phyloP scores from a whole-genome alignment of 2,888 invertebrate genomes.

The Diaprepes abbreviatus region DNA sequence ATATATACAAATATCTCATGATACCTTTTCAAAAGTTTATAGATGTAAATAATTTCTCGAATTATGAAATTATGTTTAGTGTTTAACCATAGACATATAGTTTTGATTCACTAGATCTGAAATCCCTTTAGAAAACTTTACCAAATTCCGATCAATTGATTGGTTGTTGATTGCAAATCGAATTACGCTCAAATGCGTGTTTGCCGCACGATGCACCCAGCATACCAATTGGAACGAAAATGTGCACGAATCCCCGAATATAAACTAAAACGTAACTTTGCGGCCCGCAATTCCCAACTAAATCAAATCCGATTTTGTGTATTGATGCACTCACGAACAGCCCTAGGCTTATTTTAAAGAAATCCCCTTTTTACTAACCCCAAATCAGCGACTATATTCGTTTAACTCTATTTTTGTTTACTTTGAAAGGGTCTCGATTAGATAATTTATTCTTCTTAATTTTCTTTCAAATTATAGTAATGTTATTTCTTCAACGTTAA shows the following conservation, averaged over 20 bases:
- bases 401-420: constrained; percentile 25
- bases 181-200: constrained; percentile 70
- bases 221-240: constrained; percentile 3
- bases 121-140: constrained; percentile 59
- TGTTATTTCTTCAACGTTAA: too few relatives aligned
- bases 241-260: constrained; percentile 12
- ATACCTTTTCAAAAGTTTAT: too few relatives aligned
- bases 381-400: constrained; percentile 11
- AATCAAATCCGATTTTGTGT: constrained; percentile 23
- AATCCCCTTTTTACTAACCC: not conserved
- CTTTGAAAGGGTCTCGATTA: constrained; percentile 4
- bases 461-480: too few relatives aligned
- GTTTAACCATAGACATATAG: not conserved
- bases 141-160: constrained; percentile 72
- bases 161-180: constrained; percentile 73
- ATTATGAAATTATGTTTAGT: too few relatives aligned
- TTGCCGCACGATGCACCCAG: not conserved
- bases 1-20: too few relatives aligned
- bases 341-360: constrained; percentile 22
- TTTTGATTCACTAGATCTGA: not conserved
- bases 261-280: constrained; percentile 23
- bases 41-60: too few relatives aligned
- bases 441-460: not conserved
- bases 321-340: constrained; percentile 24
- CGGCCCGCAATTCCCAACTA: constrained; percentile 23